These are phyloP conservation scores for Phalloptychus januarius DNA, from an alignment of 2,797 vertebrate genomes.

Conservation along the genomic window DNA sequence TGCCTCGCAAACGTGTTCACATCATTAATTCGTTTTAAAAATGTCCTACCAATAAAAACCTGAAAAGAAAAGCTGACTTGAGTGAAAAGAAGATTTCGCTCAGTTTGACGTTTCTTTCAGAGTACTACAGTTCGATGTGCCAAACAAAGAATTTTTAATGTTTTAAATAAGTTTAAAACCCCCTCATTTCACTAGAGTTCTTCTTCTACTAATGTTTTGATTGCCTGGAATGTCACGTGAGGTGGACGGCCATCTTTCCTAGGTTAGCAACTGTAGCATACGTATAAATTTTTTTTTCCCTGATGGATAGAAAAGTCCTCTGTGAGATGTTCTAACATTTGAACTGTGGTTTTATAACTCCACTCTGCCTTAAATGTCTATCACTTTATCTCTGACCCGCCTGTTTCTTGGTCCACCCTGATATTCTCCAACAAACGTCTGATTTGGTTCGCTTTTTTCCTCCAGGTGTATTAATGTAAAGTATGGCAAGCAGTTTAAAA, in stretches of 20 bases:
- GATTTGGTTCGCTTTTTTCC: no score
- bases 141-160: no score
- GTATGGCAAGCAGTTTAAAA: background rate
- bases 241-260: background rate
- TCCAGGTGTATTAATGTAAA: background rate
- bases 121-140: no score
- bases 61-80: background rate
- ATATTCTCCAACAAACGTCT: background rate
- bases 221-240: background rate
- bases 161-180: no score
- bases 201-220: background rate
- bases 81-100: background rate
- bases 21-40: background rate
- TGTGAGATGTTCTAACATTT: background rate
- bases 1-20: background rate
- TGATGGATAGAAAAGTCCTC: background rate
- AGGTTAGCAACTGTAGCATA: background rate
- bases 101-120: background rate
- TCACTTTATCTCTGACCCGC: background rate
- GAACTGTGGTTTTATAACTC: background rate
- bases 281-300: background rate
- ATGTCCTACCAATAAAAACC: background rate
- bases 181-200: no score
- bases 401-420: background rate
- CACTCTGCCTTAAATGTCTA: background rate